Conservation (phyloP, 2,113 vertebrate genomes). For the Thymallus thymallus region DNA sequence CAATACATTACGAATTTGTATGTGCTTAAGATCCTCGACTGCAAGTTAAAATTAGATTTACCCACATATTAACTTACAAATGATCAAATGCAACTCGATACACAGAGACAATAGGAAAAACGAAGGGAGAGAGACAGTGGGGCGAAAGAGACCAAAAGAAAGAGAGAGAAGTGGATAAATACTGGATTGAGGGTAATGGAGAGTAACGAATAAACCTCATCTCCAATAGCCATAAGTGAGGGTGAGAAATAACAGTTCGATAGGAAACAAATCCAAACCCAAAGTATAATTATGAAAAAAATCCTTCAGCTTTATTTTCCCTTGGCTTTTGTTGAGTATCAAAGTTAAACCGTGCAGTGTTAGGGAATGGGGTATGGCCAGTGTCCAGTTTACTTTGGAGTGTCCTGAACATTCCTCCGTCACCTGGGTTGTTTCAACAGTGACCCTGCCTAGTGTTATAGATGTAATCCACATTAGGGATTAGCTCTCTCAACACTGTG, state of each 20-base stretch:
- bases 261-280: conserved; percentile 1
- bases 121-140: too few relatives aligned
- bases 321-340: conserved; percentile 33
- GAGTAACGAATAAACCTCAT: too few relatives aligned
- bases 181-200: too few relatives aligned
- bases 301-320: conserved; percentile 14
- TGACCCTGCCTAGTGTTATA: conserved; percentile 60
- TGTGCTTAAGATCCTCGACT: too few relatives aligned
- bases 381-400: conserved; percentile 63
- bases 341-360: conserved; percentile 47
- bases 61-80: too few relatives aligned
- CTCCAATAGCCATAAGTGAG: background rate
- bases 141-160: too few relatives aligned
- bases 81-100: too few relatives aligned
- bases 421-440: conserved; percentile 67
- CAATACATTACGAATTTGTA: too few relatives aligned
- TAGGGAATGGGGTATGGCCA: conserved; percentile 30
- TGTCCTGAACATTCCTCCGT: conserved; percentile 53
- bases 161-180: too few relatives aligned
- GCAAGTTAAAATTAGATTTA: too few relatives aligned
- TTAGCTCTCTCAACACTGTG: conserved; percentile 30
- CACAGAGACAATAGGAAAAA: too few relatives aligned
- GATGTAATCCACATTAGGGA: conserved; percentile 21
- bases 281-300: conserved; percentile 13
- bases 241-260: background rate